A percentile compares a stretch with the other conserved stretches of the same genome.
Conservation (phyloP, 1,140 invertebrate genomes). For the Heliconius himera region DNA sequence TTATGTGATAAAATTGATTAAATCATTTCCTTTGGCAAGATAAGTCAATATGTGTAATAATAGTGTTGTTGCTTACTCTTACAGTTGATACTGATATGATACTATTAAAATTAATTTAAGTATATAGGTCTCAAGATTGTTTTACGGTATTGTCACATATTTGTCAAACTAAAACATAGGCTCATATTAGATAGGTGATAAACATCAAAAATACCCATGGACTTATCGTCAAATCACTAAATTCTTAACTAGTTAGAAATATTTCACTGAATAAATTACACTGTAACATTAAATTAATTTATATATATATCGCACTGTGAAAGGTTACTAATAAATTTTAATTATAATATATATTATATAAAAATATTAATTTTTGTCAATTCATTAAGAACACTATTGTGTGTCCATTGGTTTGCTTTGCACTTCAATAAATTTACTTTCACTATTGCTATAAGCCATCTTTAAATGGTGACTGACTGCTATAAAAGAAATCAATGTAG, state of each 20-base stretch:
- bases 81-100: slow-evolving; percentile 32
- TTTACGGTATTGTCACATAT: neutral
- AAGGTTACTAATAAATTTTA: slow-evolving; percentile 8
- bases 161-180: slow-evolving; percentile 18
- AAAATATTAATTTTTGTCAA: neutral
- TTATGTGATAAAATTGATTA: slow-evolving; percentile 41
- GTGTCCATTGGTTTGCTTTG: neutral
- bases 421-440: neutral
- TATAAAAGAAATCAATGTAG: slow-evolving; percentile 19
- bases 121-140: slow-evolving; percentile 17
- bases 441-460: neutral
- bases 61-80: slow-evolving; percentile 28
- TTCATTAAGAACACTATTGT: neutral
- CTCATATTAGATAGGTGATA: slow-evolving; percentile 26
- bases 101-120: slow-evolving; percentile 32
- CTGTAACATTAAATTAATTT: neutral
- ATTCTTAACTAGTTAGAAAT: slow-evolving; percentile 5
- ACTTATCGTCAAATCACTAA: neutral
- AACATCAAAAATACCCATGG: slow-evolving; percentile 20
- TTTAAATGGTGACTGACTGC: neutral
- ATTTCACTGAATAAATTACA: neutral
- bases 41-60: slow-evolving; percentile 35
- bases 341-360: no score
- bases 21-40: slow-evolving; percentile 35
- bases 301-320: neutral